phyloP scores from a whole-genome alignment of 2,888 invertebrate species.

The Nomada ruficornis region DNA sequence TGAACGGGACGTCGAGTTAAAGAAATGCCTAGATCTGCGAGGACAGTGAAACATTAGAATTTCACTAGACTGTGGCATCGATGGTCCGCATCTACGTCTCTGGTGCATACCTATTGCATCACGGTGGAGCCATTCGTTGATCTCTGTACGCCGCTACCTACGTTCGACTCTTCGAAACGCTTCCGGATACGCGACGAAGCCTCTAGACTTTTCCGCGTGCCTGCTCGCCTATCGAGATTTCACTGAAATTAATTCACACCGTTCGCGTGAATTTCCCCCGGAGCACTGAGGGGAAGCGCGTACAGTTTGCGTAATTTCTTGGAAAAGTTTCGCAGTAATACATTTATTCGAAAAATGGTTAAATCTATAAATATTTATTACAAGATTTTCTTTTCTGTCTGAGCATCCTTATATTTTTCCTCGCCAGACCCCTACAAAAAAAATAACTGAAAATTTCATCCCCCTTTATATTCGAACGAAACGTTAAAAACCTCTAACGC shows the following conservation, averaged over 20 bases:
- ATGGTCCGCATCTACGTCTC: slow-evolving; percentile 17
- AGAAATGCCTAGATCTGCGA: slow-evolving; percentile 20
- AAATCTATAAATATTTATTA: too few species aligned
- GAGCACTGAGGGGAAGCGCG: not conserved
- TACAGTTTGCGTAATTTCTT: slow-evolving; percentile 24
- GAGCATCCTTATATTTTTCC: too few species aligned
- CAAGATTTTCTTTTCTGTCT: too few species aligned
- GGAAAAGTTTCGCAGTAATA: not conserved
- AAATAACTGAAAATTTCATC: not conserved
- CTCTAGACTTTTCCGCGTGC: slow-evolving; percentile 37
- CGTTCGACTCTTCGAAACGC: slow-evolving; percentile 19
- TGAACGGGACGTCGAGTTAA: slow-evolving; percentile 9
- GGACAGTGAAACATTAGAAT: slow-evolving; percentile 43
- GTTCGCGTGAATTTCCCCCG: slow-evolving; percentile 5
- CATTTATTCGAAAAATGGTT: not conserved
- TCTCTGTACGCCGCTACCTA: slow-evolving; percentile 23
- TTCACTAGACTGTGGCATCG: slow-evolving; percentile 18
- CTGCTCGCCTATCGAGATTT: slow-evolving; percentile 1
- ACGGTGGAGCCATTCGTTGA: slow-evolving; percentile 50
- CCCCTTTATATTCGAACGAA: not conserved
- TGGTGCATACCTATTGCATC: not conserved
- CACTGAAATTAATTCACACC: slow-evolving; percentile 21
- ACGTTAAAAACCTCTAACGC: slow-evolving; percentile 11
- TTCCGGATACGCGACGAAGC: slow-evolving; percentile 49
- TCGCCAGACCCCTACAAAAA: not conserved